Percentiles rank a stretch among this genome's conserved stretches.
Evolutionary conservation across 1,140 invertebrate genomes (phyloP).

Genomic region (Whitmania pigra): DNA sequence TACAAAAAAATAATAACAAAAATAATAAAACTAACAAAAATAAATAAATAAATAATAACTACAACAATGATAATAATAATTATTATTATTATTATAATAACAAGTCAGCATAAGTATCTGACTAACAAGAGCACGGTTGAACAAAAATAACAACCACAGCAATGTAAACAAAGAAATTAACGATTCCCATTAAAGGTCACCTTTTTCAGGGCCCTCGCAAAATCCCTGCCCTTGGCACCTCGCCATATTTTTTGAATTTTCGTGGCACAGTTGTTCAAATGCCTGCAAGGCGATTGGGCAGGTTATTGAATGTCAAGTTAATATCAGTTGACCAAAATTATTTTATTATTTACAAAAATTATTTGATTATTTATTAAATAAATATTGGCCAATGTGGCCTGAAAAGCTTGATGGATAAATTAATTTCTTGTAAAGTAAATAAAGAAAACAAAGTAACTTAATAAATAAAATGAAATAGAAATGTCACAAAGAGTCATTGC

Average conservation of each 20-base stretch:
- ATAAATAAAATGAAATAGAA: no score
- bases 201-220: constrained; percentile 21
- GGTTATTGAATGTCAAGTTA: constrained; percentile 12
- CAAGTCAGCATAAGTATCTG: background rate
- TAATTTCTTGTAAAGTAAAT: no score
- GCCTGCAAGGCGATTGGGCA: constrained; percentile 28
- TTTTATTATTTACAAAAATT: no score
- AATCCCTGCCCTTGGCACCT: constrained; percentile 35
- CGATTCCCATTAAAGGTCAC: background rate
- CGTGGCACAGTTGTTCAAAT: constrained; percentile 35
- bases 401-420: no score
- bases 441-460: no score
- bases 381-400: no score
- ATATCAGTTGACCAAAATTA: background rate
- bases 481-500: no score
- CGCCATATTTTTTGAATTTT: constrained; percentile 38
- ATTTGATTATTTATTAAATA: no score
- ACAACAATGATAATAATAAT: background rate
- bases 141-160: background rate
- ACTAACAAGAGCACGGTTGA: background rate
- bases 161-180: background rate
- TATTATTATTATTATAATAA: background rate
- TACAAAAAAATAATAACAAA: no score
- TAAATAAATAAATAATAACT: background rate
- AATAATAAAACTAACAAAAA: no score